A percentile compares a stretch with the other conserved stretches of the same genome.
phyloP scores from a whole-genome alignment of 1,140 invertebrate genomes.

The Hyposmocoma kahamanoa region DNA sequence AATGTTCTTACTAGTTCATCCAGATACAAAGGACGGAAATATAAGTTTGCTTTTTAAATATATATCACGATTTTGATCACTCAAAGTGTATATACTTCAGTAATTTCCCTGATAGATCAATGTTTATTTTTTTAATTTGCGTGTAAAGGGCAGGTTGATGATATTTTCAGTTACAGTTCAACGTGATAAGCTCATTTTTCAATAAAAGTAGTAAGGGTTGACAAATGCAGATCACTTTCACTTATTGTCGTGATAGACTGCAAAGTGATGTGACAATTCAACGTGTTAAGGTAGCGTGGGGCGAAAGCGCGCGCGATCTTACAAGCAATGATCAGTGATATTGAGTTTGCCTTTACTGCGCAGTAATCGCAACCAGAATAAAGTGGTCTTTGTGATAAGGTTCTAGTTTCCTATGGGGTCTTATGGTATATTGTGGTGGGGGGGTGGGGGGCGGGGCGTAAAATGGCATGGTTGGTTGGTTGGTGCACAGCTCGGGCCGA shows the following conservation, averaged over 20 bases:
- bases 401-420: conserved; percentile 25
- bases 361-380: conserved; percentile 31
- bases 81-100: no score
- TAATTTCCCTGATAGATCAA: no score
- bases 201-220: no score
- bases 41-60: no score
- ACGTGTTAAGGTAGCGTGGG: conserved; percentile 24
- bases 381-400: conserved; percentile 22
- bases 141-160: no score
- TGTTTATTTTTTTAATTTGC: no score
- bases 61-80: no score
- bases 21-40: no score
- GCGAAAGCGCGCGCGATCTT: conserved; percentile 29
- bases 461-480: conserved; percentile 4
- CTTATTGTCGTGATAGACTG: conserved; percentile 11
- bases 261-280: conserved; percentile 24
- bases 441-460: conserved; percentile 7
- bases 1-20: conserved; percentile 1
- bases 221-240: conserved; percentile 1
- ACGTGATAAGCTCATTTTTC: no score
- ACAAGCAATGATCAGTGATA: conserved; percentile 17
- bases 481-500: conserved; percentile 27
- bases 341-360: conserved; percentile 37
- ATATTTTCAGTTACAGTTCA: no score
- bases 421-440: conserved; percentile 5